phyloP scores from a whole-genome alignment of 2,113 vertebrate genomes.

The Pristiophorus japonicus region DNA sequence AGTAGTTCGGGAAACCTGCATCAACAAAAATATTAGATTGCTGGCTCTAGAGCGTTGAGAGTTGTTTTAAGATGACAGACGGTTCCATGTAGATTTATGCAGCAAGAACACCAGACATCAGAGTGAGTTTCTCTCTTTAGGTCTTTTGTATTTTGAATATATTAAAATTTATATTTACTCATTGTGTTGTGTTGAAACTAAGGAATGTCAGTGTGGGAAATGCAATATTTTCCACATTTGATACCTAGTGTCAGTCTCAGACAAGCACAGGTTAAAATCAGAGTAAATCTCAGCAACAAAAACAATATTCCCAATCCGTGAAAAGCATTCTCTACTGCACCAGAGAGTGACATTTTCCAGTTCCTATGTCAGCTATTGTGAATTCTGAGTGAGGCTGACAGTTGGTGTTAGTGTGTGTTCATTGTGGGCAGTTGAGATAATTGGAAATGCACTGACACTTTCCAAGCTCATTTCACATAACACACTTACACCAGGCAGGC shows the following conservation, averaged over 20 bases:
- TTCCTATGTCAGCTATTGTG: neutral
- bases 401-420: neutral
- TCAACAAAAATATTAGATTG: neutral
- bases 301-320: neutral
- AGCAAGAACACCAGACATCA: no score
- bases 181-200: neutral
- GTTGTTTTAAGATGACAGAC: neutral
- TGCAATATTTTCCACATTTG: neutral
- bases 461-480: neutral
- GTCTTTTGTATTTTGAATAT: no score
- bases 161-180: no score
- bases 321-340: neutral
- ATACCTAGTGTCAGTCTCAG: neutral
- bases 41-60: neutral
- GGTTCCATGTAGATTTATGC: neutral
- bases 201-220: neutral
- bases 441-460: neutral
- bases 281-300: neutral
- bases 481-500: no score
- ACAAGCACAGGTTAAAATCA: neutral
- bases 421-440: neutral
- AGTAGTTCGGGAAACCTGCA: neutral
- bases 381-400: neutral
- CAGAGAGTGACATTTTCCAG: neutral
- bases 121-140: no score